These are phyloP conservation scores for Epinotia ramella DNA, from an alignment of 2,888 invertebrate species.

Conservation along the genomic window DNA sequence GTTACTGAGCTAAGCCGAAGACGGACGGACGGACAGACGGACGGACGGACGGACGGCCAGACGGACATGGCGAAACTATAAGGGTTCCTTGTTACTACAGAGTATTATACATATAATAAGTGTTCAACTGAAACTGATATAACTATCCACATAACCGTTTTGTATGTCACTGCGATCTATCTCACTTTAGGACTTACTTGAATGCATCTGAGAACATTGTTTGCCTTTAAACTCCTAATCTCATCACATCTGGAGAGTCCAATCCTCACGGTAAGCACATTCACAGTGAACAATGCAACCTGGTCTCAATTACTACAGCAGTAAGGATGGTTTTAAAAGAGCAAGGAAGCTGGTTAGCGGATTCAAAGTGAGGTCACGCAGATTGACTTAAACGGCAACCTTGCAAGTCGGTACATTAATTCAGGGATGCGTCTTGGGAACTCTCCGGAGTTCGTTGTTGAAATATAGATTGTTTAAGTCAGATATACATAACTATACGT, in stretches of 20 bases:
- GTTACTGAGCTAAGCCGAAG: no score
- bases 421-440: constrained; percentile 22
- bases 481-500: not conserved
- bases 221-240: not conserved
- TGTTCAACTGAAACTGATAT: no score
- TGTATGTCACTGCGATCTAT: no score
- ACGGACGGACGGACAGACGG: no score
- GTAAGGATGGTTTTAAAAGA: constrained; percentile 9
- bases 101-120: no score
- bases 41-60: no score
- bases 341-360: not conserved
- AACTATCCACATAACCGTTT: no score
- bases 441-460: constrained; percentile 8
- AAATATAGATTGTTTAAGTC: not conserved
- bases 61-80: no score
- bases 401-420: constrained; percentile 44
- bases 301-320: not conserved
- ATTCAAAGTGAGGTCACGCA: constrained; percentile 21
- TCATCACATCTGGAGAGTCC: not conserved
- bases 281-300: not conserved
- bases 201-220: constrained; percentile 1
- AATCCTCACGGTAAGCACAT: not conserved
- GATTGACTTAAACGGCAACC: constrained; percentile 24
- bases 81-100: no score
- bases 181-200: not conserved